These are phyloP conservation scores for Amphiura filiformis DNA, from an alignment of 35 echinoderm and acorn worm genomes.

Conservation along the genomic window DNA sequence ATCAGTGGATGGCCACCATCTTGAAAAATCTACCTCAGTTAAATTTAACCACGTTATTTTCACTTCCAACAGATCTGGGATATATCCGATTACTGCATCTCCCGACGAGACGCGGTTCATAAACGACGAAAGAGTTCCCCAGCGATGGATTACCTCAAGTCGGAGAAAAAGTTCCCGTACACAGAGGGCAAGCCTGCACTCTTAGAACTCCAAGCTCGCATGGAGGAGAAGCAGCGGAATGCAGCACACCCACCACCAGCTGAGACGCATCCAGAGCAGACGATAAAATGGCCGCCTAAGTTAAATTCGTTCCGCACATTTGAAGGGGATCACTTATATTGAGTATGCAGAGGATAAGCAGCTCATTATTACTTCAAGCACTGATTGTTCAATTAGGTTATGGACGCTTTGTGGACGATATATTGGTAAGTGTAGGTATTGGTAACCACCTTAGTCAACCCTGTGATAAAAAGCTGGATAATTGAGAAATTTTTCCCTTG, in stretches of 20 bases:
- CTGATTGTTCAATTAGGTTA: constrained; percentile 79
- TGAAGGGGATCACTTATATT: constrained; percentile 57
- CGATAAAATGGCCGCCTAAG: constrained; percentile 65
- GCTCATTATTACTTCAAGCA: constrained; percentile 75
- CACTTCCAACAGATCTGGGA: constrained; percentile 98
- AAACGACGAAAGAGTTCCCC: not conserved
- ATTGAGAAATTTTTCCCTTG: not conserved
- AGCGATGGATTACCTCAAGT: not conserved
- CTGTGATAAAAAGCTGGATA: not conserved
- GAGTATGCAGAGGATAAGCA: constrained; percentile 87
- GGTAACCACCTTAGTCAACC: not conserved
- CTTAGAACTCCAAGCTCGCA: constrained; percentile 25
- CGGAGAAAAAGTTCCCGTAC: constrained; percentile 60
- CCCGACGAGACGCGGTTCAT: not conserved
- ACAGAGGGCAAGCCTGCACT: constrained; percentile 53
- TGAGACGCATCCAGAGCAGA: constrained; percentile 72
- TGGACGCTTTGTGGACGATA: constrained; percentile 97
- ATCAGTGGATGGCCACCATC: too few relatives aligned
- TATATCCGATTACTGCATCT: constrained; percentile 87
- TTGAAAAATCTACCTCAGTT: too few relatives aligned
- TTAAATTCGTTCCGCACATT: constrained; percentile 85
- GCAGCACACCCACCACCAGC: constrained; percentile 34
- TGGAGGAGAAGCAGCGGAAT: constrained; percentile 49
- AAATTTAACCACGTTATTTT: too few relatives aligned
- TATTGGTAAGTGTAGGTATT: constrained; percentile 90